phyloP scores from a whole-genome alignment of 2,797 vertebrate genomes.

The Urophycis tenuis region DNA sequence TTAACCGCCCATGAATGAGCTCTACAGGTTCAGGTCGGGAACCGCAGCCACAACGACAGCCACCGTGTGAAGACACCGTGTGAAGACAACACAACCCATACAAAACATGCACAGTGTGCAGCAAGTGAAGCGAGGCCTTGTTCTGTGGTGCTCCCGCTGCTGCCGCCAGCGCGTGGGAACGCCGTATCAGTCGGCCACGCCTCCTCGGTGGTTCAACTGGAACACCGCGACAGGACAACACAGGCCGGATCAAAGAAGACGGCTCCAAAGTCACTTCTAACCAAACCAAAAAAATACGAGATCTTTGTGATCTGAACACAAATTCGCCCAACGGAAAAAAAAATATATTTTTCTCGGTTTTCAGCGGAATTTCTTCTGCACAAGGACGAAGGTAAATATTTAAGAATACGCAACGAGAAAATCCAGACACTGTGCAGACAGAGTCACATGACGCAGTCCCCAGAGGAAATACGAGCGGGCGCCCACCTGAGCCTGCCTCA shows the following conservation, averaged over 20 bases:
- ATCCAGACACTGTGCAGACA: background rate
- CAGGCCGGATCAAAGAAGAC: background rate
- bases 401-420: background rate
- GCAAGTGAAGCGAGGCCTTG: background rate
- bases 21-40: background rate
- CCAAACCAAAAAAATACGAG: constrained; percentile 1
- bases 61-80: background rate
- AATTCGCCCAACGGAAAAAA: background rate
- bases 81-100: background rate
- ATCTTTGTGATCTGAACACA: background rate
- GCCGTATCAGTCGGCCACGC: background rate
- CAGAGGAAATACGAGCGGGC: constrained; percentile 51
- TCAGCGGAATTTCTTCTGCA: background rate
- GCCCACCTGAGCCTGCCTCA: constrained; percentile 38
- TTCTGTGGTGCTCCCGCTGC: too few species aligned
- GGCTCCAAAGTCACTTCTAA: background rate
- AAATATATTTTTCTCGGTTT: too few species aligned
- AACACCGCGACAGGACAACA: background rate
- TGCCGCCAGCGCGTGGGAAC: too few species aligned
- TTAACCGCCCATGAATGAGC: background rate
- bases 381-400: background rate
- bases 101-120: background rate
- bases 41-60: background rate
- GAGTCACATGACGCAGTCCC: constrained; percentile 9
- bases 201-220: background rate